A percentile compares a stretch with the other conserved stretches of the same genome.
These are phyloP conservation scores for Andinoacara biseriatus DNA, from an alignment of 2,113 vertebrate species.

Conservation along the genomic window DNA sequence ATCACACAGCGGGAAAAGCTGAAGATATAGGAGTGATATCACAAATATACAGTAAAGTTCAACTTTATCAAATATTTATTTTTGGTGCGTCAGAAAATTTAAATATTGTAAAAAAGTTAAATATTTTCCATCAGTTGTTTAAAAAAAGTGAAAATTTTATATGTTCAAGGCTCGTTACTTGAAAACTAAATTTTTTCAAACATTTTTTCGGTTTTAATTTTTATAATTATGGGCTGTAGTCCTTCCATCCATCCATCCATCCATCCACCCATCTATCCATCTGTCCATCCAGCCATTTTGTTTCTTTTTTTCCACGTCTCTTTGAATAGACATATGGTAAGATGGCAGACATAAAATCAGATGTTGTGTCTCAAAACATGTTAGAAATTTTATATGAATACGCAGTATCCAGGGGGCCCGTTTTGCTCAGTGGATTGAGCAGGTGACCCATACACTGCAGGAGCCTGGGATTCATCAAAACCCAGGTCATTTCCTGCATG, in stretches of 20 bases:
- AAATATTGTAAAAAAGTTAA: neutral
- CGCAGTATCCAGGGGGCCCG: neutral
- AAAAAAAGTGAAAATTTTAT: neutral
- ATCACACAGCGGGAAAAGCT: neutral
- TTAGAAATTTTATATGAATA: neutral
- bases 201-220: neutral
- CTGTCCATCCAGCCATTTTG: neutral
- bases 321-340: neutral
- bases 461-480: neutral
- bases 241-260: neutral
- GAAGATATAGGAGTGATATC: neutral
- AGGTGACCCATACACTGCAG: neutral
- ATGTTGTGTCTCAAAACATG: neutral
- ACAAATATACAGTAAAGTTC: conserved; percentile 1
- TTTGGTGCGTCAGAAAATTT: neutral
- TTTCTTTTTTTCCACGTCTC: neutral
- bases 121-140: neutral
- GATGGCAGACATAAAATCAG: neutral
- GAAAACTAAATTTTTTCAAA: neutral
- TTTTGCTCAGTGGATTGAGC: neutral
- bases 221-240: neutral
- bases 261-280: too few species aligned
- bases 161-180: neutral
- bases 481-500: too few species aligned
- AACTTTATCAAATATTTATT: neutral